A percentile compares a stretch with the other conserved stretches of the same genome.
Conservation (phyloP, 1,140 invertebrate genomes). For the Drosophila aff. region DNA sequence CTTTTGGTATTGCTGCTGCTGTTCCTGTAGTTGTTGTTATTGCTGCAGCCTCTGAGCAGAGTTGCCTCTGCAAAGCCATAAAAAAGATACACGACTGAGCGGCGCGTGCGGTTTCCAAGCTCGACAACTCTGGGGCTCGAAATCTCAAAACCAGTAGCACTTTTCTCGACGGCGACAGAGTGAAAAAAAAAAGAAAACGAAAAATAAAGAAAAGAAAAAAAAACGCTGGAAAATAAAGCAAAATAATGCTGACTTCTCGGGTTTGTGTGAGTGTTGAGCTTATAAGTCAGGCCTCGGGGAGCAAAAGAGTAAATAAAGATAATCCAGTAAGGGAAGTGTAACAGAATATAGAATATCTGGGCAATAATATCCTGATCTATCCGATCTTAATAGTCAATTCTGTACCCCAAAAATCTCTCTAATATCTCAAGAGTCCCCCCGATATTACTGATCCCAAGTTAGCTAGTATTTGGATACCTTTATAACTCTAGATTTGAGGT, state of each 20-base stretch:
- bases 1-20: constrained; percentile 23
- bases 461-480: not conserved
- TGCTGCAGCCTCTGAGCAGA: constrained; percentile 43
- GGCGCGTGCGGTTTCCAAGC: constrained; percentile 48
- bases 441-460: not conserved
- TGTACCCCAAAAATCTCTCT: too few species aligned
- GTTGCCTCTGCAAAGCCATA: constrained; percentile 51
- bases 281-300: constrained; percentile 62
- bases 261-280: constrained; percentile 50
- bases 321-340: constrained; percentile 7
- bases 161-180: constrained; percentile 73
- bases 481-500: not conserved
- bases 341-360: not conserved
- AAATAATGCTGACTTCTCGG: constrained; percentile 40
- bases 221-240: constrained; percentile 35
- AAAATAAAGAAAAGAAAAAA: constrained; percentile 28
- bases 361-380: not conserved
- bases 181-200: constrained; percentile 34
- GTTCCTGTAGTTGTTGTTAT: constrained; percentile 14
- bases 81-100: constrained; percentile 62
- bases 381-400: not conserved
- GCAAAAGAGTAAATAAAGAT: constrained; percentile 49
- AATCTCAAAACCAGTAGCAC: constrained; percentile 81
- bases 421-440: too few species aligned
- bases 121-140: constrained; percentile 56